Conservation (phyloP, 92 coral and sea anemone genomes). For the Bergia puertoricense region DNA sequence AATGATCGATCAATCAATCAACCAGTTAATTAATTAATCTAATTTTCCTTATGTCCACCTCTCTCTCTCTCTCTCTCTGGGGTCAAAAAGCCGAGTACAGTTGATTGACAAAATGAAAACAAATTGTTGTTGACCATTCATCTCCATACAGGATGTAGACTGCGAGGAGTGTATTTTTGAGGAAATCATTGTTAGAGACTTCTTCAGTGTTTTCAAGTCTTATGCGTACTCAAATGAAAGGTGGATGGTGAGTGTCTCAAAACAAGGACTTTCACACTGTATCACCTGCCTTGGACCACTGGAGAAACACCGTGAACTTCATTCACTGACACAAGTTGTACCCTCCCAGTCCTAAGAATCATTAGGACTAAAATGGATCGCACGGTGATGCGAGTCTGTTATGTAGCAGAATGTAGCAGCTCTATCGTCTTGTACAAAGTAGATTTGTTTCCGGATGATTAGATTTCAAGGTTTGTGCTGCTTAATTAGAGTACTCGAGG, state of each 20-base stretch:
- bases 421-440: background rate
- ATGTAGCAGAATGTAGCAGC: background rate
- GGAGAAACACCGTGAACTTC: constrained; percentile 60
- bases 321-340: constrained; percentile 74
- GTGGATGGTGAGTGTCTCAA: constrained; percentile 72
- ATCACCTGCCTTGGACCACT: constrained; percentile 58
- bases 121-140: background rate
- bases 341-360: constrained; percentile 23
- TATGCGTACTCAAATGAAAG: constrained; percentile 77
- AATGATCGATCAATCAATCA: too few relatives aligned
- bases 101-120: background rate
- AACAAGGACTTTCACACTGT: constrained; percentile 63
- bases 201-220: constrained; percentile 77
- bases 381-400: background rate
- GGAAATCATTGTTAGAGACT: constrained; percentile 73
- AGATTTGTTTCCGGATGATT: background rate
- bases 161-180: constrained; percentile 81
- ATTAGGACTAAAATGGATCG: background rate
- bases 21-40: background rate
- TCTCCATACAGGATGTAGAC: constrained; percentile 66
- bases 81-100: background rate
- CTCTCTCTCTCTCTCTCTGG: background rate
- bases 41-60: background rate
- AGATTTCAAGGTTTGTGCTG: background rate
- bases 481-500: too few relatives aligned